phyloP scores from a whole-genome alignment of 2,888 invertebrate genomes.

The Phytoseiulus persimilis region DNA sequence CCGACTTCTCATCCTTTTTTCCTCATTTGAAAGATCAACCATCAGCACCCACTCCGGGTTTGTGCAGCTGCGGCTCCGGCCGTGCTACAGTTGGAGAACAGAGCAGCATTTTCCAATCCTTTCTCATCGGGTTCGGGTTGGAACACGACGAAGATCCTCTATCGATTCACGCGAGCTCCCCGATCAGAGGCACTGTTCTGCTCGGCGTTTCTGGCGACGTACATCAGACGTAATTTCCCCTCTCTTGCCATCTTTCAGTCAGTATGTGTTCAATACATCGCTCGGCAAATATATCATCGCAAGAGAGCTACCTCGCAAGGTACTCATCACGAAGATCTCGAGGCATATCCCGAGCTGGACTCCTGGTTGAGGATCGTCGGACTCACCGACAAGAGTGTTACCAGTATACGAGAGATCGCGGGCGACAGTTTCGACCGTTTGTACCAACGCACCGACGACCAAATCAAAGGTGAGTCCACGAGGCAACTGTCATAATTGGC shows the following conservation, averaged over 20 bases:
- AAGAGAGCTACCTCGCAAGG: neutral
- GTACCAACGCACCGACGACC: conserved; percentile 20
- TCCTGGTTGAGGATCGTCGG: conserved; percentile 91
- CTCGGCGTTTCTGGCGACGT: no score
- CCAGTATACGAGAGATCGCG: neutral
- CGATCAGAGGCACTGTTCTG: no score
- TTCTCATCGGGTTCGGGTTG: no score
- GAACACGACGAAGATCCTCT: no score
- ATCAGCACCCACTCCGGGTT: no score
- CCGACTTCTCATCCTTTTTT: no score
- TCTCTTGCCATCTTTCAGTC: neutral
- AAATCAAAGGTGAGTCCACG: conserved; percentile 26
- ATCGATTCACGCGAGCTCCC: no score
- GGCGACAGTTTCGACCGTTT: conserved; percentile 25
- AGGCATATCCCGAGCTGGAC: conserved; percentile 60
- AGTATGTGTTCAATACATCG: neutral
- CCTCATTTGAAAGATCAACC: no score
- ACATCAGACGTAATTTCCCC: neutral
- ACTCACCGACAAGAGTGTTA: conserved; percentile 60
- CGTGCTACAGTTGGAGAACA: no score
- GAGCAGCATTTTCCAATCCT: no score
- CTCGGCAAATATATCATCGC: neutral
- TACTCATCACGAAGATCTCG: neutral
- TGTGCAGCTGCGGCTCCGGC: no score
- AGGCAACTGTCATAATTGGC: no score